Evolutionary conservation across 2,888 invertebrate species (phyloP).

Genomic region (Aproaerema taeniolella): DNA sequence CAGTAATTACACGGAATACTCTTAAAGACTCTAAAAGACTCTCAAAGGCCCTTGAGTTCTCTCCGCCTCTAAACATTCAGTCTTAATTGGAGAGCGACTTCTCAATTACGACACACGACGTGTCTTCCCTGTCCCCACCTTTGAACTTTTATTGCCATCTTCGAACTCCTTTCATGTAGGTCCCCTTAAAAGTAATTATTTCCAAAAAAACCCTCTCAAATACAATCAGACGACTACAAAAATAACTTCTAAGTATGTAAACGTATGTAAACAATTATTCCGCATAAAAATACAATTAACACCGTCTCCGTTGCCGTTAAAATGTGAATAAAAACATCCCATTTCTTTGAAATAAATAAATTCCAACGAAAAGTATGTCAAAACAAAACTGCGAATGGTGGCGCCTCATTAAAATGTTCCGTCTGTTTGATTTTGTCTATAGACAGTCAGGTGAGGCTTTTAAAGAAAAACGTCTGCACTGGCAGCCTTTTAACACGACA

Average conservation of each 20-base stretch:
- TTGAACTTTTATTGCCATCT: slow-evolving; percentile 64
- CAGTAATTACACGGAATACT: slow-evolving; percentile 53
- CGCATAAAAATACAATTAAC: too few relatives aligned
- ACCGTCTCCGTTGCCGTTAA: neutral
- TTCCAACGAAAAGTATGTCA: slow-evolving; percentile 36
- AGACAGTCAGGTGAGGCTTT: slow-evolving; percentile 54
- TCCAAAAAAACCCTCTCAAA: too few relatives aligned
- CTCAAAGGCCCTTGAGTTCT: too few relatives aligned
- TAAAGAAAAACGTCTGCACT: slow-evolving; percentile 37
- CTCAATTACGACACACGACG: slow-evolving; percentile 59
- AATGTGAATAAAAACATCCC: neutral
- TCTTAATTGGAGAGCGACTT: slow-evolving; percentile 67
- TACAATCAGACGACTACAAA: too few relatives aligned
- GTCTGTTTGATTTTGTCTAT: slow-evolving; percentile 67
- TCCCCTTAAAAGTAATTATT: too few relatives aligned
- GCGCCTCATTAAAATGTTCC: slow-evolving; percentile 74
- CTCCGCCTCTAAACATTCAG: slow-evolving; percentile 56
- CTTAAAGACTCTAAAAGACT: slow-evolving; percentile 40
- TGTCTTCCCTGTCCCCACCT: slow-evolving; percentile 34
- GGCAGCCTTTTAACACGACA: slow-evolving; percentile 37
- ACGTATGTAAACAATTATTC: too few relatives aligned
- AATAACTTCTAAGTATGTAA: too few relatives aligned
- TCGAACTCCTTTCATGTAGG: slow-evolving; percentile 24
- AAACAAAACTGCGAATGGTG: slow-evolving; percentile 68
- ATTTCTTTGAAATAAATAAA: slow-evolving; percentile 16